Percentiles rank a stretch among this genome's conserved stretches.
These are phyloP conservation scores for Dysdera silvatica DNA, from an alignment of 1,140 invertebrate genomes.

Conservation along the genomic window DNA sequence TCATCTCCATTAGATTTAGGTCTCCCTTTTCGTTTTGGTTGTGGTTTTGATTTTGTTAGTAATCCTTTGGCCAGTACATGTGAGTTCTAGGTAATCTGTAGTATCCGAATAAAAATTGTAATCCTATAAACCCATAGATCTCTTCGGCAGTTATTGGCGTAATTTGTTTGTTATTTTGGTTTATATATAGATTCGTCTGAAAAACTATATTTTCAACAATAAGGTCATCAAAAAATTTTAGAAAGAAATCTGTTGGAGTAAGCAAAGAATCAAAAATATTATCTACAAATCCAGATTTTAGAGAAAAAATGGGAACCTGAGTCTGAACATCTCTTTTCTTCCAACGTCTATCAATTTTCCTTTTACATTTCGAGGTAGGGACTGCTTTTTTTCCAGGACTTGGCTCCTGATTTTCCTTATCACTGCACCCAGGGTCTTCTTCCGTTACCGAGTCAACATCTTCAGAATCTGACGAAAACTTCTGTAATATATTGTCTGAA, in stretches of 20 bases:
- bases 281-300: conserved; percentile 1
- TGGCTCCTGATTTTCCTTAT: conserved; percentile 8
- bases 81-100: too few species aligned
- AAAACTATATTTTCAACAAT: neutral
- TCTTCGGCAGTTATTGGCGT: too few species aligned
- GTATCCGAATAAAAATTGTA: too few species aligned
- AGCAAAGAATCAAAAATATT: too few species aligned
- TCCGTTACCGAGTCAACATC: conserved; percentile 11
- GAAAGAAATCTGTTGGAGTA: too few species aligned
- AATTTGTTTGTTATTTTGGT: too few species aligned
- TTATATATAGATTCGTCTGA: too few species aligned
- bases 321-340: conserved; percentile 12
- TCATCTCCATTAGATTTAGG: conserved; percentile 11
- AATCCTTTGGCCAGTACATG: conserved; percentile 5
- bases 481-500: too few species aligned
- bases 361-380: conserved; percentile 11
- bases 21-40: conserved; percentile 9
- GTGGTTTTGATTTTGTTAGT: conserved; percentile 10
- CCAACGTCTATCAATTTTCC: conserved; percentile 13
- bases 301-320: conserved; percentile 9
- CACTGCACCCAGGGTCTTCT: conserved; percentile 7
- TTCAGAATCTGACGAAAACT: conserved; percentile 14
- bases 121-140: too few species aligned
- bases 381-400: conserved; percentile 5
- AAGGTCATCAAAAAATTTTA: neutral